Percentiles rank a stretch among this genome's conserved stretches.
Evolutionary conservation across 1,140 invertebrate species (phyloP).

Genomic region (Proctacanthus coquilletti): DNA sequence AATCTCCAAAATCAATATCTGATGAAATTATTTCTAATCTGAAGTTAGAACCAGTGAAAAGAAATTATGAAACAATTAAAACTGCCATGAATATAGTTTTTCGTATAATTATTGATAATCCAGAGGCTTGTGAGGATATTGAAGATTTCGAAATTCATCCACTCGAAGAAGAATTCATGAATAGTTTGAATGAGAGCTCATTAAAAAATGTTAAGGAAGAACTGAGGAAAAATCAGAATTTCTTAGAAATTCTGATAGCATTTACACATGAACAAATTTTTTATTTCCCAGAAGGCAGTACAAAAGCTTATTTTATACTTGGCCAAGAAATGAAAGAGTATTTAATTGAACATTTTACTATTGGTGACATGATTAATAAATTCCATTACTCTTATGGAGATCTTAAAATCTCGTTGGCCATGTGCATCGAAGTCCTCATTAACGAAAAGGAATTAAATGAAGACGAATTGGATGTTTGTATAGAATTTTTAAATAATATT

Average conservation of each 20-base stretch:
- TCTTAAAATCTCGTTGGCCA: conserved; percentile 7
- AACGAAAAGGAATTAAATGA: conserved; percentile 5
- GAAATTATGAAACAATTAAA: not conserved
- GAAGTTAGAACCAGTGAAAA: too few species aligned
- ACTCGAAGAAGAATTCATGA: conserved; percentile 6
- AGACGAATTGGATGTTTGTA: conserved; percentile 5
- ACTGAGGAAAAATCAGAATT: conserved; percentile 6
- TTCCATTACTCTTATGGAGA: conserved; percentile 4
- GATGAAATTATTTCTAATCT: too few species aligned
- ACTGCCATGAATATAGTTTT: not conserved
- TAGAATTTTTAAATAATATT: conserved; percentile 10
- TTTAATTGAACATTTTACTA: conserved; percentile 6
- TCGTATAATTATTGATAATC: not conserved
- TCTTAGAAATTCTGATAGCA: conserved; percentile 5
- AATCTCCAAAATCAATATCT: conserved; percentile 1
- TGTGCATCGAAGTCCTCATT: conserved; percentile 8
- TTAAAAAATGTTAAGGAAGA: conserved; percentile 1
- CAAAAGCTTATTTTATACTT: conserved; percentile 10
- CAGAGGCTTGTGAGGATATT: conserved; percentile 7
- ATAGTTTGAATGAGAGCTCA: not conserved
- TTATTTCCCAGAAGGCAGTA: conserved; percentile 9
- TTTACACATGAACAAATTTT: conserved; percentile 3
- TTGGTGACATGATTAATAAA: conserved; percentile 7
- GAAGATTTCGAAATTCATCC: conserved; percentile 12
- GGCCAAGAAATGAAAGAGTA: conserved; percentile 7